Conservation (phyloP, 1,140 invertebrate species). For the Gyrodactylus bullatarudis region DNA sequence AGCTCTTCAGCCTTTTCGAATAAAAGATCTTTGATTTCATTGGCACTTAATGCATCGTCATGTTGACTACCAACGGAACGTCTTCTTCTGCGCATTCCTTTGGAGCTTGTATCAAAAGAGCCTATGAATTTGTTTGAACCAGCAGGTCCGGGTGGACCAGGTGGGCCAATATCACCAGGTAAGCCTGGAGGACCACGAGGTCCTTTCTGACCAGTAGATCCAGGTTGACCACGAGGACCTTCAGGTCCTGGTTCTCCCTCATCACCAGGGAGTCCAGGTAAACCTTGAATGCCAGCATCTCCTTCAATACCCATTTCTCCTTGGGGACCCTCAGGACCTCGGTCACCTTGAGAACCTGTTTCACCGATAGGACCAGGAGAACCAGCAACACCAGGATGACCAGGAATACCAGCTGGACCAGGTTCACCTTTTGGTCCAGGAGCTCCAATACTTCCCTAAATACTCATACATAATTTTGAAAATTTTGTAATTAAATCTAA, state of each 20-base stretch:
- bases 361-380: constrained; percentile 1
- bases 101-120: not conserved
- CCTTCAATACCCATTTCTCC: constrained; percentile 4
- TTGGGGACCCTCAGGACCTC: constrained; percentile 1
- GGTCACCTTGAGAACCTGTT: not conserved
- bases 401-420: constrained; percentile 4
- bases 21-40: not conserved
- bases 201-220: not conserved
- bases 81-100: not conserved
- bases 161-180: constrained; percentile 2
- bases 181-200: not conserved
- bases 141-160: not conserved
- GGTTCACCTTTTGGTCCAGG: constrained; percentile 3
- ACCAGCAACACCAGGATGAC: not conserved
- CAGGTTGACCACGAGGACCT: not conserved
- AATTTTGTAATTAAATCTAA: not conserved
- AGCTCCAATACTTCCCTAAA: not conserved
- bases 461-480: not conserved
- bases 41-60: not conserved
- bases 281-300: not conserved
- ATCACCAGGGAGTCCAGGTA: not conserved
- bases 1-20: not conserved
- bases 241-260: not conserved
- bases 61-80: not conserved
- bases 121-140: not conserved